phyloP scores from a whole-genome alignment of 2,888 invertebrate genomes.

The Pomacea canaliculata region DNA sequence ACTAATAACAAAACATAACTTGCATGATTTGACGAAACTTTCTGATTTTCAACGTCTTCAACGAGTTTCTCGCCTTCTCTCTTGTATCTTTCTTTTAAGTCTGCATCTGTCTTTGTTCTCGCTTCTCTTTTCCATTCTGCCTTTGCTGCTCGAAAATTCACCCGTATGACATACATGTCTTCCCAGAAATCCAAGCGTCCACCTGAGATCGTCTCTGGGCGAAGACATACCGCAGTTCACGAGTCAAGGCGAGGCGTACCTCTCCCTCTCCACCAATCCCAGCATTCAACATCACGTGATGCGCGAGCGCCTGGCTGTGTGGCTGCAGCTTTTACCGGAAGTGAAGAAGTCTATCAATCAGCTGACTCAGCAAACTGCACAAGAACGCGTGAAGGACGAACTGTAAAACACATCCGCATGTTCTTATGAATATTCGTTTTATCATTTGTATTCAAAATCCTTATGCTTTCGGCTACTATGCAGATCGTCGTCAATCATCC shows the following conservation, averaged over 20 bases:
- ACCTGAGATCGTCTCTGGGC: background rate
- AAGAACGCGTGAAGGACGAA: background rate
- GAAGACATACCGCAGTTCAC: constrained; percentile 19
- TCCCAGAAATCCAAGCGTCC: constrained; percentile 9
- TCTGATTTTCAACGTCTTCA: too few species aligned
- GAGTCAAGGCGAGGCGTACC: constrained; percentile 5
- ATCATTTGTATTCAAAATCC: too few species aligned
- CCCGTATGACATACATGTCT: background rate
- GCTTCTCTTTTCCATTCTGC: too few species aligned
- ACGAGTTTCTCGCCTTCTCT: too few species aligned
- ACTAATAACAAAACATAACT: too few species aligned
- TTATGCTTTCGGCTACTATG: too few species aligned
- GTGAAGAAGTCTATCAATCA: background rate
- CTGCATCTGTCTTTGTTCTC: too few species aligned
- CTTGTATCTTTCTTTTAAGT: too few species aligned
- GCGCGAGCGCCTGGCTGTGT: constrained; percentile 9
- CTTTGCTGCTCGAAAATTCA: too few species aligned
- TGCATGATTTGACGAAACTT: too few species aligned
- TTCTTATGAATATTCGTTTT: too few species aligned
- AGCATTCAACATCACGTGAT: background rate
- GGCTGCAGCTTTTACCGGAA: constrained; percentile 13
- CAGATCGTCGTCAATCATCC: too few species aligned
- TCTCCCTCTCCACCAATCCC: constrained; percentile 14
- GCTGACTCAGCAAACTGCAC: background rate
- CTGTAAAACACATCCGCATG: background rate